Base-by-base conservation (phyloP, 2,888 invertebrate species). In the Sarcophaga variegata region DNA sequence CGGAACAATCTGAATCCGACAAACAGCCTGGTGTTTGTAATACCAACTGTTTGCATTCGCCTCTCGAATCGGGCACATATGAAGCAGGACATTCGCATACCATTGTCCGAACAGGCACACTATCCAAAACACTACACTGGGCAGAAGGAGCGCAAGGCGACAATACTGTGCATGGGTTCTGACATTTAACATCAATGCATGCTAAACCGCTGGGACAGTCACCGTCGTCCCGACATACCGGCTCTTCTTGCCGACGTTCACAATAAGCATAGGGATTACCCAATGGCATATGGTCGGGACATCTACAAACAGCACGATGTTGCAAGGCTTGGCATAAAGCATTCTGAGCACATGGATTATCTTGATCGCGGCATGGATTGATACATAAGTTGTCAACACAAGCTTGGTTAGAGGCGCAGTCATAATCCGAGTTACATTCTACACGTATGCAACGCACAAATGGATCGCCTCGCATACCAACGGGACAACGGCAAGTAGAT, bases 31-130 rank as follows among this genome's bases (percentile, higher is more conserved):
- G 95, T 87, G 96, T 95, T 92, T 96, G 95, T 85, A 96, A 93
- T 74, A 96, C 94, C 49, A 96, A 95, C 81, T 96, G 95, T 91
- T 95, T 96, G 91, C 98, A 98, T 91, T 96, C 95, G 83, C 97
- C 97, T 89, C 95, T 95, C 89, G 96, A 94, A 90, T 97, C 96
- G 0, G 97, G 97, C 87, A 97, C 96, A 95, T 96, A 97, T 70
- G 97, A 96, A 89, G 97, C 96, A 0, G 97, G 97, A 90, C 98
- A 98, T 82, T 97, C 96, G 92, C 98, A 98, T 70, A 97, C 96
- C 95, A 98, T 96, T 4, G 98, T 98, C 88, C 97, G 94, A 77
- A 98, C 96, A 27, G 98, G 98, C 63, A 96, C 94, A 84, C 97
- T 97, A 90, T 98, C 97, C 20, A 97, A 94, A 14, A 98, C 97